Evolutionary conservation across 2,113 vertebrate species (phyloP).

Genomic region (Nannospalax galili): DNA sequence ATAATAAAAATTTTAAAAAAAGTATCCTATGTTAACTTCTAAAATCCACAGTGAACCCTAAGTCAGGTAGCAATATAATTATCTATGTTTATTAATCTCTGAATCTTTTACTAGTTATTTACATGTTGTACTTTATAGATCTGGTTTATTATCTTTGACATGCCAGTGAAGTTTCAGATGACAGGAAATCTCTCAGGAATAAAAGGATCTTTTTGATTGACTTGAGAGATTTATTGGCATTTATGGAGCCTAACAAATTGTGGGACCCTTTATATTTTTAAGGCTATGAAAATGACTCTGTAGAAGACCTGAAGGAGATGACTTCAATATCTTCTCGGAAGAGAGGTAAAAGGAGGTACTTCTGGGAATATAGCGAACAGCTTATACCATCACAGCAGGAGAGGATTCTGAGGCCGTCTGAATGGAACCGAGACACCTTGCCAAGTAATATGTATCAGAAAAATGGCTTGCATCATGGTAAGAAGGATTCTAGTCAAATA

Average conservation of each 20-base stretch:
- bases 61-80: background rate
- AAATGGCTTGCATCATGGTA: constrained; percentile 95
- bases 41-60: constrained; percentile 28
- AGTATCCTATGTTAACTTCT: background rate
- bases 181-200: constrained; percentile 23
- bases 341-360: constrained; percentile 96
- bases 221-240: constrained; percentile 31
- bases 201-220: constrained; percentile 48
- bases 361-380: constrained; percentile 99
- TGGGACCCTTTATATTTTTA: constrained; percentile 66
- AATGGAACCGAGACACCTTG: constrained; percentile 96
- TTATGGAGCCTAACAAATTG: constrained; percentile 32
- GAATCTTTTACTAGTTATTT: constrained; percentile 15
- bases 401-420: constrained; percentile 95
- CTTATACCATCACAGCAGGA: constrained; percentile 95
- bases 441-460: constrained; percentile 99
- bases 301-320: constrained; percentile 96
- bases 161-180: constrained; percentile 10
- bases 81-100: constrained; percentile 34
- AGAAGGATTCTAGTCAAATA: constrained; percentile 60
- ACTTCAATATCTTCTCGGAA: constrained; percentile 95
- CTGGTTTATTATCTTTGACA: constrained; percentile 38
- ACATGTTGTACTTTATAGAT: constrained; percentile 7
- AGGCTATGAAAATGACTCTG: constrained; percentile 96
- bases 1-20: no score